Conservation (phyloP, 1,140 invertebrate genomes). For the Camponotus pennsylvanicus region DNA sequence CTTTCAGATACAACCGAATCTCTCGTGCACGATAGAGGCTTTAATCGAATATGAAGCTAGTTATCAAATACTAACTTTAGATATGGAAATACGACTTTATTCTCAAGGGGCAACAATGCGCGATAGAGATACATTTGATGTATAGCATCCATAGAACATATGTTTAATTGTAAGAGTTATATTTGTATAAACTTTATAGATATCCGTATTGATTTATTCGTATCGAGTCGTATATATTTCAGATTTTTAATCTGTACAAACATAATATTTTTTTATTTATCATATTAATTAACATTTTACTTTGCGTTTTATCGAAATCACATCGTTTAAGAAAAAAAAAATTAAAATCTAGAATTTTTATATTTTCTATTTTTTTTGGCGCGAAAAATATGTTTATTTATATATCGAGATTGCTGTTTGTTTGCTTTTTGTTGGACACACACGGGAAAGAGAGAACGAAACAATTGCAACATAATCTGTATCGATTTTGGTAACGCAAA, state of each 20-base stretch:
- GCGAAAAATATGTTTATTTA: not conserved
- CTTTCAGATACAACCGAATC: slow-evolving; percentile 80
- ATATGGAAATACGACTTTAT: slow-evolving; percentile 42
- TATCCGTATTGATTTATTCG: slow-evolving; percentile 29
- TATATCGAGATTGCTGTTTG: not conserved
- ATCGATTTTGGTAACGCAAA: slow-evolving; percentile 39
- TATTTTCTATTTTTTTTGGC: not conserved
- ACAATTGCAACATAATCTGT: not conserved
- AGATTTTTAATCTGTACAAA: slow-evolving; percentile 7
- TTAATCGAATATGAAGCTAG: slow-evolving; percentile 69
- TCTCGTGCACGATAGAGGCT: slow-evolving; percentile 79
- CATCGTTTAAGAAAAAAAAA: not conserved
- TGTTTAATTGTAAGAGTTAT: slow-evolving; percentile 24
- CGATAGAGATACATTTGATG: slow-evolving; percentile 1
- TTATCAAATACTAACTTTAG: slow-evolving; percentile 69
- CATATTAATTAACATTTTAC: slow-evolving; percentile 3
- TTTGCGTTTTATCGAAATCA: not conserved
- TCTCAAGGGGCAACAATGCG: not conserved
- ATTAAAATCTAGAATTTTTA: not conserved
- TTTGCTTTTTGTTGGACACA: not conserved
- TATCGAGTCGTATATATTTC: slow-evolving; percentile 16
- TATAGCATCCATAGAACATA: not conserved
- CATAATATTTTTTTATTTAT: not conserved
- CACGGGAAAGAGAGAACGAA: not conserved
- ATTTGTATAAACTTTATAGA: slow-evolving; percentile 9